Evolutionary conservation across 2,888 invertebrate species (phyloP), one percentile per base, ranked within the genome.

Genomic region (Melanchra persicariae): DNA sequence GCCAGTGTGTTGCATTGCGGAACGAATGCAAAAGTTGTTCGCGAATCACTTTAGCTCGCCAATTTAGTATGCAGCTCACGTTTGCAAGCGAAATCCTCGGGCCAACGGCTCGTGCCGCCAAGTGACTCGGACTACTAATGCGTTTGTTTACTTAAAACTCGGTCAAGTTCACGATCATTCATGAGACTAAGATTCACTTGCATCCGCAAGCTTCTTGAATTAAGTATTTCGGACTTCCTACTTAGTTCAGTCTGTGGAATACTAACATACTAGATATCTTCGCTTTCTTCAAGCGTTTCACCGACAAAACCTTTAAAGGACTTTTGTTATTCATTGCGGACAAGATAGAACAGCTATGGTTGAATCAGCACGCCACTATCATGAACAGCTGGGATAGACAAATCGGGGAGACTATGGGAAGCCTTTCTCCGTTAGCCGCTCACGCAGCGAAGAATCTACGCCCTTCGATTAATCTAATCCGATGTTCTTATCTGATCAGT

Each of bases 11-110:
- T 92, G 90, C 88, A 88, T 88, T 87, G 90, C 92, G 92, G 92
- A 92, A 91, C 91, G 94, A 93, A 95, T 94, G 93, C 89, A 91
- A 94, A 94, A 86, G 84, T 85, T 88, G 93, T 81, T 88, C 92
- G 93, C 90, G 84, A 91, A 91, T 83, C 74, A 81, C 62, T 58
- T 70, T 71, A 62, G 62, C 59, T 69, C 8, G n/a, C 71, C 60
- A 61, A 78, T 84, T 90, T 65, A 75, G 87, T 85, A 93, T 90
- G 89, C 92, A 55, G 74, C 82, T 81, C 93, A 93, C 92, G 93
- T 87, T 79, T 26, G 82, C 74, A 78, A 87, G 91, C 90, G 92
- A 92, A 92, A 93, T 92, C 92, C 87, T 89, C 90, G 86, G 22
- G 47, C 30, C 30, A 58, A 85, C 81, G 88, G 89, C 91, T 88